Percentiles rank a stretch among this genome's conserved stretches.
These are phyloP conservation scores for Caenorhabditis sp. DNA, from an alignment of 2,888 invertebrate species.

Conservation along the genomic window DNA sequence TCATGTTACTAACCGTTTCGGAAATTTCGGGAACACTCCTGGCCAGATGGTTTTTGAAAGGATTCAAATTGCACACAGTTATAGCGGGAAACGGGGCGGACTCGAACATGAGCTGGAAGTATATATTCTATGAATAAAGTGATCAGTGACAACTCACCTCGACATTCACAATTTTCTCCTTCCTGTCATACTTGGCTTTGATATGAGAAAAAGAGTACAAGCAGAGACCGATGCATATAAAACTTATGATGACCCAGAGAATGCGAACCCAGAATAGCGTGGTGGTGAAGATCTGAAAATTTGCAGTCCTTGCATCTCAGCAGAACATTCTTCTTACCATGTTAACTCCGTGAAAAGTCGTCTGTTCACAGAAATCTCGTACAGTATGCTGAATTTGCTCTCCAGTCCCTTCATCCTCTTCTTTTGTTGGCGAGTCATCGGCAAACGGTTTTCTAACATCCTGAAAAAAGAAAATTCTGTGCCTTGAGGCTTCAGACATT, in stretches of 20 bases:
- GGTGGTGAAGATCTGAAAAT: conserved; percentile 67
- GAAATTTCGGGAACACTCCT: conserved; percentile 80
- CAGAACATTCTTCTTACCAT: no score
- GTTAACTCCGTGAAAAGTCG: conserved; percentile 70
- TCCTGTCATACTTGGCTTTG: conserved; percentile 75
- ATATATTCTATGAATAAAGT: not conserved
- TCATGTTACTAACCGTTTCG: conserved; percentile 75
- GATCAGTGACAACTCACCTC: conserved; percentile 73
- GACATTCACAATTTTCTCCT: conserved; percentile 81
- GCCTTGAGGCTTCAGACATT: no score
- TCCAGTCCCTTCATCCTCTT: conserved; percentile 27
- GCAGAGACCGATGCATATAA: conserved; percentile 64
- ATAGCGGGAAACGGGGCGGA: conserved; percentile 81
- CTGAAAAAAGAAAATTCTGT: conserved; percentile 12
- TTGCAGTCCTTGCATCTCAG: no score
- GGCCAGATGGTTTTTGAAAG: conserved; percentile 81
- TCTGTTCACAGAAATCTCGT: conserved; percentile 67
- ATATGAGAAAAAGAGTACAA: conserved; percentile 72
- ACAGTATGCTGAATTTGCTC: conserved; percentile 43
- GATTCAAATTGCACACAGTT: conserved; percentile 82
- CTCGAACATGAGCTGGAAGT: conserved; percentile 80
- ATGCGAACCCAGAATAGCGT: conserved; percentile 55
- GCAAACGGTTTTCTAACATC: conserved; percentile 53
- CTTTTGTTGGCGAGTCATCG: conserved; percentile 38
- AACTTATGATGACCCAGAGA: conserved; percentile 73